phyloP scores from a whole-genome alignment of 1,140 invertebrate species.

The Drosophila takahashii region DNA sequence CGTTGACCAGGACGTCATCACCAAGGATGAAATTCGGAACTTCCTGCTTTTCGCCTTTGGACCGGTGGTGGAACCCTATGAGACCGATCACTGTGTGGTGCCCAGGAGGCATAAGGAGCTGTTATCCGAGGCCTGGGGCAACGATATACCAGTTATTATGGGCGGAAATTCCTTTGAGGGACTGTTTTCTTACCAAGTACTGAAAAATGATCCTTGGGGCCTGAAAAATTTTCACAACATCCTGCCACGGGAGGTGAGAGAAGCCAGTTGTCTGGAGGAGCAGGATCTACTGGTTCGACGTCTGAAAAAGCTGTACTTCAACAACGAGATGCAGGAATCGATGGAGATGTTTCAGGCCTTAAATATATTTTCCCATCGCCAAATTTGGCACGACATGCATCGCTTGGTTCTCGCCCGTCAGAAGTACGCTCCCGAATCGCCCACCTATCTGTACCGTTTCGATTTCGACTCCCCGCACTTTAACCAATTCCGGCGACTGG shows the following conservation, averaged over 20 bases:
- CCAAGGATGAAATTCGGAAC: conserved; percentile 50
- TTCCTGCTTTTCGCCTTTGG: conserved; percentile 60
- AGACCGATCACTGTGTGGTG: conserved; percentile 62
- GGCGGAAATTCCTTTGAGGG: conserved; percentile 83
- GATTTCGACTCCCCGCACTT: conserved; percentile 77
- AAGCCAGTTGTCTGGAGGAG: conserved; percentile 37
- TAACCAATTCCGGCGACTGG: conserved; percentile 76
- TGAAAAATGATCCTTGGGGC: conserved; percentile 41
- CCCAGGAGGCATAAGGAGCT: conserved; percentile 57
- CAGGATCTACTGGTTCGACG: conserved; percentile 43
- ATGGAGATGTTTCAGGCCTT: conserved; percentile 61
- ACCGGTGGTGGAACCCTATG: conserved; percentile 74
- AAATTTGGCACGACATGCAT: conserved; percentile 84
- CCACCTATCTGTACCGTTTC: conserved; percentile 85
- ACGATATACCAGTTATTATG: conserved; percentile 85
- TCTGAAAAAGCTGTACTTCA: conserved; percentile 63
- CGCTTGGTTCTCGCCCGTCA: conserved; percentile 67
- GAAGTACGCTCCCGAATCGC: conserved; percentile 51
- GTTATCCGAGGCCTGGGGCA: conserved; percentile 68
- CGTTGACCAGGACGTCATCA: conserved; percentile 49
- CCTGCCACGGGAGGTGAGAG: conserved; percentile 58
- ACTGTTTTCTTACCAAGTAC: conserved; percentile 58
- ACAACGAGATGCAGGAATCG: conserved; percentile 42
- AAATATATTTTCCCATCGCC: conserved; percentile 75
- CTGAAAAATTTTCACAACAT: conserved; percentile 58